phyloP scores from a whole-genome alignment of 2,888 invertebrate genomes.

The Tenthredo mesomela region DNA sequence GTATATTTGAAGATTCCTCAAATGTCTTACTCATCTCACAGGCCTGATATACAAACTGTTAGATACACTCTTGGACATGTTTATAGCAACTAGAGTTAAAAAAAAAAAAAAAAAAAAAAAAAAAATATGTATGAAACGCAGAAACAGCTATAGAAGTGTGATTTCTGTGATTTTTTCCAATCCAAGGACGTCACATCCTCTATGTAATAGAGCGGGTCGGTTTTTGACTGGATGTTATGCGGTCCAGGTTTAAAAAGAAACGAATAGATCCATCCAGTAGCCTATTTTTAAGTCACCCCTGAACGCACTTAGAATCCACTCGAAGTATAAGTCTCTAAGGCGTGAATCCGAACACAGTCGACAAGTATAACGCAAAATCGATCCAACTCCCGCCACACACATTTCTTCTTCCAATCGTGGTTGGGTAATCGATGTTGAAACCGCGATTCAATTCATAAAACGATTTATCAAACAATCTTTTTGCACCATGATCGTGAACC shows the following conservation, averaged over 20 bases:
- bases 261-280: background rate
- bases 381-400: background rate
- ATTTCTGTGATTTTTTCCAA: background rate
- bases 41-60: background rate
- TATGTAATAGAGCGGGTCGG: slow-evolving; percentile 1
- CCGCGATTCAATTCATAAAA: background rate
- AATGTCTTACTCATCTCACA: background rate
- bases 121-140: background rate
- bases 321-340: slow-evolving; percentile 34
- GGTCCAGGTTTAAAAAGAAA: slow-evolving; percentile 25
- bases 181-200: slow-evolving; percentile 8
- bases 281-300: slow-evolving; percentile 48
- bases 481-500: slow-evolving; percentile 18
- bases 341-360: slow-evolving; percentile 1
- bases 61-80: background rate
- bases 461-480: background rate
- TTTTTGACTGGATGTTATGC: slow-evolving; percentile 12
- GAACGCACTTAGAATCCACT: slow-evolving; percentile 10
- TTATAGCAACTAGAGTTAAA: background rate
- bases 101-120: background rate
- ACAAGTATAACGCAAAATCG: slow-evolving; percentile 11
- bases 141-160: background rate
- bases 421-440: background rate
- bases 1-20: background rate
- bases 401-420: background rate